phyloP scores from a whole-genome alignment of 2,888 invertebrate genomes.

The Scaptomyza polygonia region DNA sequence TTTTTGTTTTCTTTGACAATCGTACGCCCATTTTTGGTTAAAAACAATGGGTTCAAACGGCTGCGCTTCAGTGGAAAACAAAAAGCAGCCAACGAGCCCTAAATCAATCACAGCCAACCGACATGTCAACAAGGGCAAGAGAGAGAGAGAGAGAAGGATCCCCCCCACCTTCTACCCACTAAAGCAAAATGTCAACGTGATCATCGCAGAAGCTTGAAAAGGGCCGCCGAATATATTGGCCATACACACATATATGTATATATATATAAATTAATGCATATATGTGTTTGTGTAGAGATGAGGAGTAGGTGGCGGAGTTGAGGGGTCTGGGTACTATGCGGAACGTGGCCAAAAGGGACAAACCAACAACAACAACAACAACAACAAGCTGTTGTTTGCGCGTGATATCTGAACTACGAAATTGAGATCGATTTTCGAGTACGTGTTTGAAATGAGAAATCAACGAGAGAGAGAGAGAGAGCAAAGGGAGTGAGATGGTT shows the following conservation, averaged over 20 bases:
- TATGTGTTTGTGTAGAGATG: slow-evolving; percentile 1
- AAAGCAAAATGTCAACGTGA: slow-evolving; percentile 75
- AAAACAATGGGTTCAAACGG: slow-evolving; percentile 78
- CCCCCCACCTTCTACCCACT: slow-evolving; percentile 5
- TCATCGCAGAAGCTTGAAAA: slow-evolving; percentile 69
- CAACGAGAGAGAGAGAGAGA: neutral
- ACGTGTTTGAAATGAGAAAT: slow-evolving; percentile 68
- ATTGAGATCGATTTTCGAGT: slow-evolving; percentile 75
- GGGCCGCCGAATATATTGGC: slow-evolving; percentile 74
- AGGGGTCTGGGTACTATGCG: slow-evolving; percentile 30
- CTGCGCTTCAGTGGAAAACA: slow-evolving; percentile 73
- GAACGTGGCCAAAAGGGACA: slow-evolving; percentile 49
- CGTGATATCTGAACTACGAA: slow-evolving; percentile 79
- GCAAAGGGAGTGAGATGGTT: neutral
- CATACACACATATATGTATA: slow-evolving; percentile 30
- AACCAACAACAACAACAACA: slow-evolving; percentile 4
- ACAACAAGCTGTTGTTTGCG: slow-evolving; percentile 38
- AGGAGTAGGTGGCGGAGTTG: too few relatives aligned
- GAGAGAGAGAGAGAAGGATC: neutral
- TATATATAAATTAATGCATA: slow-evolving; percentile 2
- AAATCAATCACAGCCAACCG: slow-evolving; percentile 76
- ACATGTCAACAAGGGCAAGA: slow-evolving; percentile 69
- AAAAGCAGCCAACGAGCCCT: slow-evolving; percentile 70
- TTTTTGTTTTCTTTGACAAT: slow-evolving; percentile 43
- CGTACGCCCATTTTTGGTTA: slow-evolving; percentile 69